These are phyloP conservation scores for Acyrthosiphon pisum DNA, from an alignment of 1,140 invertebrate species.

Conservation along the genomic window DNA sequence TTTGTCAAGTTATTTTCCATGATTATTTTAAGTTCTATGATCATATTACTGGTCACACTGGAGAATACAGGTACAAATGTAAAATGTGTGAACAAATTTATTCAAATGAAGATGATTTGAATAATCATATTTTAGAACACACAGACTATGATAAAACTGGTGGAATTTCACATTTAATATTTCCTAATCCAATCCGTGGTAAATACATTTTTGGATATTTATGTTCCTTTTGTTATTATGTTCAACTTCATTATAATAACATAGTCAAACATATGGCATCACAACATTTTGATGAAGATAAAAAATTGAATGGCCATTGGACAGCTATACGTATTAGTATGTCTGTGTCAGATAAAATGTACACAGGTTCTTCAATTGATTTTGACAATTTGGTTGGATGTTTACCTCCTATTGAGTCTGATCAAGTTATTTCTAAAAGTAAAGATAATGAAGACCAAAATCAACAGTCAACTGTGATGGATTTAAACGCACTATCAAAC, in stretches of 20 bases:
- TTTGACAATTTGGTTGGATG: neutral
- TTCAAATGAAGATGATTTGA: slow-evolving; percentile 10
- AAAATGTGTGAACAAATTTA: slow-evolving; percentile 20
- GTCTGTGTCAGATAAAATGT: neutral
- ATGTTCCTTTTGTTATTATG: slow-evolving; percentile 47
- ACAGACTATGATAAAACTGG: neutral
- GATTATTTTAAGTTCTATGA: slow-evolving; percentile 18
- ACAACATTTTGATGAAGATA: slow-evolving; percentile 31
- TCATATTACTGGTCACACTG: slow-evolving; percentile 39
- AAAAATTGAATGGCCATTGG: slow-evolving; percentile 38
- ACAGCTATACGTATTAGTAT: slow-evolving; percentile 38
- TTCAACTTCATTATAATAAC: slow-evolving; percentile 40
- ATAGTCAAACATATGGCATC: slow-evolving; percentile 16
- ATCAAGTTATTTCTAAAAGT: neutral
- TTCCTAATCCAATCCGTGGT: neutral
- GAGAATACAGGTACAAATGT: slow-evolving; percentile 51
- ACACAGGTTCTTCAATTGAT: neutral
- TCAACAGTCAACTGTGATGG: neutral
- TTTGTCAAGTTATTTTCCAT: neutral
- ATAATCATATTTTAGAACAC: slow-evolving; percentile 33
- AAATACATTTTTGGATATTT: slow-evolving; percentile 24
- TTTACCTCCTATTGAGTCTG: neutral
- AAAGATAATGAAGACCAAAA: neutral
- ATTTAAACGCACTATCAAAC: neutral
- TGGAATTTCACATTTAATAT: neutral